Evolutionary conservation across 2,113 vertebrate genomes (phyloP), one percentile per base, ranked within the genome.

Genomic region (Halcyon senegalensis): DNA sequence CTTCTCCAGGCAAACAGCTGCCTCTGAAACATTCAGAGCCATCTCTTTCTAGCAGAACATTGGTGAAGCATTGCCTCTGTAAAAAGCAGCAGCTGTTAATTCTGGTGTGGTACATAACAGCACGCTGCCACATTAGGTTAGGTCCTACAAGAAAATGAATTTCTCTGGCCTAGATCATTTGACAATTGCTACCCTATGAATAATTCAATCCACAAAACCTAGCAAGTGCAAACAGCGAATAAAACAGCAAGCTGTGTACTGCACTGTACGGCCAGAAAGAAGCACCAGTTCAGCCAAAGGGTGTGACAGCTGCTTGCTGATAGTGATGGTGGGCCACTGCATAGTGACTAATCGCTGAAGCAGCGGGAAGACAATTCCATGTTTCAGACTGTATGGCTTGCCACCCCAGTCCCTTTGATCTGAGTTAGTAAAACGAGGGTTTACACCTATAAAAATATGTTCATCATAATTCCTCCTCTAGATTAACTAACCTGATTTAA

Each of bases 21-120:
- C 87, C 67, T 88, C 78, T 55, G 75, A 86, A 95, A 63, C 46
- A 62, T 59, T 79, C 37, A 2, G 48, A 78, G 67, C 50, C 3
- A 7, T 55, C 72, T 94, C 70, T 50, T 91, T 66, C 74, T 56
- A 58, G 44, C 2, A 1, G 59, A 23, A 50, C 89, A 84, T 30
- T 64, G 28, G 53, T 56, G 53, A 96, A 94, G 59, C 82, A 37
- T 18, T 50, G 82, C 78, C 75, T 83, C 78, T 76, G 73, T 91
- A 55, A 80, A 97, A 95, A 66, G 63, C 93, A 91, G 92, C 95
- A 96, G 93, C 92, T 96, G 93, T 90, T 91, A 69, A 87, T 96
- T 91, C 84, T 95, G 91, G 78, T 95, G 91, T 31, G 23, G 59
- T 80, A 83, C 94, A 79, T 76, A 90, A 90, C 63, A 95, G 91